Evolutionary conservation across 2,888 invertebrate species (phyloP).

Genomic region (Cerastis rubricosa): DNA sequence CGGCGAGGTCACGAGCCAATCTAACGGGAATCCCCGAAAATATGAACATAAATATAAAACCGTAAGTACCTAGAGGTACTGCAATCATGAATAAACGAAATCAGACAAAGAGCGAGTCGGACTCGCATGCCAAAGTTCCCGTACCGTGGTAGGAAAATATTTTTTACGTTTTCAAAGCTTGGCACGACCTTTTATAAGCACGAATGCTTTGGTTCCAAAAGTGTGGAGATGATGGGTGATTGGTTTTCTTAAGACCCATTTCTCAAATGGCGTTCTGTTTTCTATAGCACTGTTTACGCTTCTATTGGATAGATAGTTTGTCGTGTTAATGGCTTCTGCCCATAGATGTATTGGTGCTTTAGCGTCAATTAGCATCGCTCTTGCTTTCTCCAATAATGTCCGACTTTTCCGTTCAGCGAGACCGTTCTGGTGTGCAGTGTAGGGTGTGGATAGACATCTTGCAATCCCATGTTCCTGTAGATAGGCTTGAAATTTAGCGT

Average conservation of each 20-base stretch:
- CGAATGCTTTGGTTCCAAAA: too few species aligned
- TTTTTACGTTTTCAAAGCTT: neutral
- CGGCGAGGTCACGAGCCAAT: conserved; percentile 9
- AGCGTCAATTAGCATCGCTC: neutral
- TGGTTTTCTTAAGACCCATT: neutral
- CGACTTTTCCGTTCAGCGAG: too few species aligned
- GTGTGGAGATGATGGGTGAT: too few species aligned
- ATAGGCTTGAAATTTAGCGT: too few species aligned
- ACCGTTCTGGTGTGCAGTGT: too few species aligned
- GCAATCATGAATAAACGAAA: neutral
- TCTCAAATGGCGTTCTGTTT: neutral
- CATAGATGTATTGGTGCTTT: neutral
- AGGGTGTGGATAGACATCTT: too few species aligned
- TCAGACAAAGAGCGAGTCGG: neutral
- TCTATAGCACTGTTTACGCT: neutral
- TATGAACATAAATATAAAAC: conserved; percentile 1
- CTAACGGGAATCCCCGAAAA: conserved; percentile 6
- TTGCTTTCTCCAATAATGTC: neutral
- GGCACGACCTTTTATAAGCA: too few species aligned
- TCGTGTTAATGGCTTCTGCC: neutral
- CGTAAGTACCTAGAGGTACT: neutral
- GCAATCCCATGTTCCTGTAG: too few species aligned
- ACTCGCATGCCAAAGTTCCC: neutral
- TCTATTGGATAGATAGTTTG: neutral
- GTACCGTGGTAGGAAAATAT: neutral